Conservation (phyloP, 2,797 vertebrate genomes). For the Poecilia picta region DNA sequence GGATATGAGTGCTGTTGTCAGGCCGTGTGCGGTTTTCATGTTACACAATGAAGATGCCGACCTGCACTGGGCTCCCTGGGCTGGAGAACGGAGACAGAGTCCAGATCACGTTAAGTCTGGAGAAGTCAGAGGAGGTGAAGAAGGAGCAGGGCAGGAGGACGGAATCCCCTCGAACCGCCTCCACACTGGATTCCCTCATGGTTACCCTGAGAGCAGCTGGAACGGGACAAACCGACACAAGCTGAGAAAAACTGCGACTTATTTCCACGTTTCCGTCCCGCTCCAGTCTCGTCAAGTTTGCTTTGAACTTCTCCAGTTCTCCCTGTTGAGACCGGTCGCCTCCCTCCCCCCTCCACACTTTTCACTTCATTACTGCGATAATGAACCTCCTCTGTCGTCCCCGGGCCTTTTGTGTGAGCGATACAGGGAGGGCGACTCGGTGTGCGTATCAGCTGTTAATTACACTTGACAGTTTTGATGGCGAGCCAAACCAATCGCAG, state of each 20-base stretch:
- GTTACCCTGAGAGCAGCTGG: constrained; percentile 77
- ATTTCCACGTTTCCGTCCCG: background rate
- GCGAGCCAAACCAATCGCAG: constrained; percentile 66
- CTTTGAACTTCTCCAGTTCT: background rate
- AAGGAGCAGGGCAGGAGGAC: constrained; percentile 83
- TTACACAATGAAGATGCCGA: constrained; percentile 24
- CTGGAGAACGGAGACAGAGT: constrained; percentile 78
- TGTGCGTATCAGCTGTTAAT: constrained; percentile 71
- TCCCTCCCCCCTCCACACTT: constrained; percentile 4
- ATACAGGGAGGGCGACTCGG: constrained; percentile 40
- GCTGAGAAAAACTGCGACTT: background rate
- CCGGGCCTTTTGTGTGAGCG: constrained; percentile 56
- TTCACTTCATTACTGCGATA: constrained; percentile 71
- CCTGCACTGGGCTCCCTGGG: constrained; percentile 80
- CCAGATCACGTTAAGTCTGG: constrained; percentile 87
- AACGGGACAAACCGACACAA: background rate
- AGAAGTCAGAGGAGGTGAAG: constrained; percentile 77
- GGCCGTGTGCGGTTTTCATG: background rate
- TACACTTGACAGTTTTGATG: constrained; percentile 76
- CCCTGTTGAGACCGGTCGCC: constrained; percentile 22
- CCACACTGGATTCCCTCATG: constrained; percentile 74
- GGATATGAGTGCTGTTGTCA: background rate
- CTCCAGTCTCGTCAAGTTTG: constrained; percentile 4
- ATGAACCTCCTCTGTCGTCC: constrained; percentile 54
- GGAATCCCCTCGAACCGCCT: constrained; percentile 78